phyloP scores from a whole-genome alignment of 2,113 vertebrate species.

The Thunnus thynnus region DNA sequence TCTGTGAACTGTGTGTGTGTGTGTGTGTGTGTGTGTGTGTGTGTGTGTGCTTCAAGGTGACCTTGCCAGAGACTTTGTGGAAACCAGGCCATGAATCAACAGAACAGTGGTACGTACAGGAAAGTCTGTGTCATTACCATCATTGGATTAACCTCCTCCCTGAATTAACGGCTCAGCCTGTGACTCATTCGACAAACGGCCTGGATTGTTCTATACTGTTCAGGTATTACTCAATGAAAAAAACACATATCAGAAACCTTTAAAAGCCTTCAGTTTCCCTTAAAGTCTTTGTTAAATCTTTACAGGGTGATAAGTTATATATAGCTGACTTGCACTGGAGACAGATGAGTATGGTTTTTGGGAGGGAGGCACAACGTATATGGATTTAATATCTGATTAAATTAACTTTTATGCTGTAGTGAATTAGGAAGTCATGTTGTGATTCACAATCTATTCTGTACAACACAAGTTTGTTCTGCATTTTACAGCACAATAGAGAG shows the following conservation, averaged over 20 bases:
- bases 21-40: slow-evolving; percentile 17
- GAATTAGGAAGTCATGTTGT: background rate
- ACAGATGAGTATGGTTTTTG: no score
- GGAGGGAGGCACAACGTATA: no score
- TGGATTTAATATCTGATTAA: background rate
- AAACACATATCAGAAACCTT: background rate
- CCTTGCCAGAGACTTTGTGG: slow-evolving; percentile 26
- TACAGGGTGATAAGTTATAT: background rate
- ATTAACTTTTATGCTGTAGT: background rate
- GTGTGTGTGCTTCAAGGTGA: slow-evolving; percentile 11
- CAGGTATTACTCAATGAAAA: background rate
- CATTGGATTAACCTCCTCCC: slow-evolving; percentile 44
- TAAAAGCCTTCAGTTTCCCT: background rate
- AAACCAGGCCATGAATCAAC: slow-evolving; percentile 56
- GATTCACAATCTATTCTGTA: slow-evolving; percentile 4
- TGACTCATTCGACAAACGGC: slow-evolving; percentile 52
- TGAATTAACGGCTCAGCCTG: slow-evolving; percentile 34
- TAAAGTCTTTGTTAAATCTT: background rate
- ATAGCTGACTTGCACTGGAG: no score
- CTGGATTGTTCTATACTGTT: background rate
- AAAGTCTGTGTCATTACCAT: slow-evolving; percentile 56
- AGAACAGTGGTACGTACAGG: slow-evolving; percentile 21
- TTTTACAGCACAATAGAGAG: background rate
- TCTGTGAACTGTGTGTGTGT: slow-evolving; percentile 1
- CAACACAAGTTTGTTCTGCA: slow-evolving; percentile 13